These are phyloP conservation scores for Halcyon chelicuti DNA, from an alignment of 2,797 vertebrate species.

Conservation along the genomic window DNA sequence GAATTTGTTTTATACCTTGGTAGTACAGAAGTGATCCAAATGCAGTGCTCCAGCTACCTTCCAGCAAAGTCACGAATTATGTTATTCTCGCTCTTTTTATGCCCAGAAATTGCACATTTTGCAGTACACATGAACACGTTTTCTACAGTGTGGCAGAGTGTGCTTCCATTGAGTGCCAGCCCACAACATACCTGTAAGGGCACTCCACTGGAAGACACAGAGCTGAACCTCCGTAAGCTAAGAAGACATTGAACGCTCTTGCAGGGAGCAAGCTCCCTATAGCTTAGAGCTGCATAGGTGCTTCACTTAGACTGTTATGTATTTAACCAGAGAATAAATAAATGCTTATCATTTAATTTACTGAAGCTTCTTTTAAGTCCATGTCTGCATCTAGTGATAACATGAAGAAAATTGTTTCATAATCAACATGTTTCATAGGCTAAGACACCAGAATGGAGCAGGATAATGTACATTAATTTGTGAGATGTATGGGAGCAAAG, in stretches of 20 bases:
- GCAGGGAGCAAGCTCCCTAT: not conserved
- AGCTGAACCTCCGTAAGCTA: not conserved
- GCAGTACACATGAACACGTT: not conserved
- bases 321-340: not conserved
- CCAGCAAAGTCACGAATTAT: not conserved
- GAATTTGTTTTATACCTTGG: not conserved
- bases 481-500: not conserved
- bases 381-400: not conserved
- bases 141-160: not conserved
- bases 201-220: not conserved
- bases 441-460: not conserved
- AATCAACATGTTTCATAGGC: not conserved
- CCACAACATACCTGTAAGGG: not conserved
- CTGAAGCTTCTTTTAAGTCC: not conserved
- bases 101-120: not conserved
- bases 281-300: not conserved
- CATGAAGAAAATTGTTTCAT: not conserved
- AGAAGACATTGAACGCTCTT: not conserved
- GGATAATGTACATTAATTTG: not conserved
- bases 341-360: not conserved
- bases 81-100: not conserved
- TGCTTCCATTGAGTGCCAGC: not conserved
- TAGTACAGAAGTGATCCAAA: not conserved
- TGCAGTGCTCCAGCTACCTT: not conserved
- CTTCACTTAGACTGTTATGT: not conserved